Base-by-base conservation (phyloP, 2,888 invertebrate genomes). In the Pterostichus madidus region DNA sequence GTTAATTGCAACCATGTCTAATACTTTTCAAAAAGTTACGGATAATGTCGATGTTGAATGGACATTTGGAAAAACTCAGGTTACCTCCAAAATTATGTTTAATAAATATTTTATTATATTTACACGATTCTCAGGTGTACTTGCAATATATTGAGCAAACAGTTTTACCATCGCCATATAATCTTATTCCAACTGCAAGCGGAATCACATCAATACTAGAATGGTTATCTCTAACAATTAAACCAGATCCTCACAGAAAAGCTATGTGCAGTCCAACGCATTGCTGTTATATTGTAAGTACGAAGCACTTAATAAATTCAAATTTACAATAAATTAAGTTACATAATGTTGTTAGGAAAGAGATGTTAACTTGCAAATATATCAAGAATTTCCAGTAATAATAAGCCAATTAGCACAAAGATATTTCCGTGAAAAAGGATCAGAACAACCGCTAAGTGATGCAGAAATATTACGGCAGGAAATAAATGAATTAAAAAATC, bases 1-100 rank as follows among this genome's bases (percentile, higher is more conserved):
- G 95, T 89, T 94, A 83, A 94, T 95, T 86, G 95, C 95, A n/a
- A 95, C 95, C 17, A 95, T 95, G 94, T 93, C 95, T 1, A 94
- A 94, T 85, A 94, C 95, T 0, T 95, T 94, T 87, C 94, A 94
- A 88, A 92, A 93, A 86, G 94, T 95, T 56, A 92, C 91, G 15
- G 93, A 94, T 85, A 94, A 94, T 86, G 91, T 93, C 61, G 93
- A 94, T 85, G 92, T 93, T 2, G 95, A 95, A 86, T 96, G 95
- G 95, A 94, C 94, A 31, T 95, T 94, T 87, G 94, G 94, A 0
- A 93, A 94, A 86, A 95, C 94, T 13, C 93, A 94, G 52, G 81
- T 81, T 56, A 32, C 10, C 17, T 2, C 31, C 17, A 24, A 59
- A 2, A 24, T 11, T 24, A 46, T 15, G 10, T 73, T 15, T 64